Percentiles rank a stretch among this genome's conserved stretches.
Conservation (phyloP, 2,113 vertebrate genomes). For the Lagenorhynchus albirostris region DNA sequence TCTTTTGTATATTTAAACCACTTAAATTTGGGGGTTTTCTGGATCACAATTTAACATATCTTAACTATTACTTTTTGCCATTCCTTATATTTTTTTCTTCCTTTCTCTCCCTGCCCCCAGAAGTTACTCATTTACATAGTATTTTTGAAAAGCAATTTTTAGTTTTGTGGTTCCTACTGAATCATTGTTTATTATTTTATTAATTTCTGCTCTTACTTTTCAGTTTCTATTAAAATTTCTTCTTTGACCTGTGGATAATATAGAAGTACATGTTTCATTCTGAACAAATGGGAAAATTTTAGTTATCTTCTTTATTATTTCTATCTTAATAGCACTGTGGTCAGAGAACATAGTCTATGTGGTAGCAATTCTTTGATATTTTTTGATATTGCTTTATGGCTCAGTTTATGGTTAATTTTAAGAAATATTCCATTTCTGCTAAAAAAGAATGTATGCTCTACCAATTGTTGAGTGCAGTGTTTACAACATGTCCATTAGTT, state of each 20-base stretch:
- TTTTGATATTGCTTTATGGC: not conserved
- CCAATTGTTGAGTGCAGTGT: not conserved
- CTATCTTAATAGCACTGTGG: too few species aligned
- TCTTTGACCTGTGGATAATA: too few species aligned
- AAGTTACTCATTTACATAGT: not conserved
- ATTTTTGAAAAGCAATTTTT: not conserved
- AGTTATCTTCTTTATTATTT: too few species aligned
- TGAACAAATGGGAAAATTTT: too few species aligned
- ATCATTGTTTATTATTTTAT: not conserved
- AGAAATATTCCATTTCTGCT: not conserved
- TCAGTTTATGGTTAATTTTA: not conserved
- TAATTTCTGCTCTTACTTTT: too few species aligned
- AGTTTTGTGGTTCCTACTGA: not conserved
- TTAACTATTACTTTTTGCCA: not conserved
- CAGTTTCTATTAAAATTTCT: too few species aligned
- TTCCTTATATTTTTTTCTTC: not conserved
- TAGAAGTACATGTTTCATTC: too few species aligned
- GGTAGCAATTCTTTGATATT: not conserved
- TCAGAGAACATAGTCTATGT: not conserved
- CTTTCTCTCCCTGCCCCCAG: not conserved
- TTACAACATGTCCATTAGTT: not conserved
- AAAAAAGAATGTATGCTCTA: not conserved
- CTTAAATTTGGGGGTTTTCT: not conserved
- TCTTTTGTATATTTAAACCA: not conserved
- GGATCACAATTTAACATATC: not conserved